Evolutionary conservation across 2,113 vertebrate species (phyloP).

Genomic region (Limanda limanda): DNA sequence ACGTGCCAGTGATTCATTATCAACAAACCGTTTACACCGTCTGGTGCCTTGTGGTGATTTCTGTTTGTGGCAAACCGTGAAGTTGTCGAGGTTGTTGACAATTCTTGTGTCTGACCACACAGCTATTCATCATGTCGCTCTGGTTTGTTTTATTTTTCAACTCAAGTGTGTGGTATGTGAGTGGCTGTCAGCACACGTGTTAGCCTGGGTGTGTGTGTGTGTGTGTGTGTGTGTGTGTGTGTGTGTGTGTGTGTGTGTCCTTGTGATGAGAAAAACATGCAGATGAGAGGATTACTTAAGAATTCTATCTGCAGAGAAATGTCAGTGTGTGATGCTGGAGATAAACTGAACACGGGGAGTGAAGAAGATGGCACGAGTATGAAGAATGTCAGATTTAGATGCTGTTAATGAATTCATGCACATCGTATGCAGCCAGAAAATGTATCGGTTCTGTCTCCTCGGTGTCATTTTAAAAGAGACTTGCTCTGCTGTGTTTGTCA

Average conservation of each 20-base stretch:
- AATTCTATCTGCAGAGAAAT: background rate
- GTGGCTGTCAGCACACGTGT: background rate
- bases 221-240: background rate
- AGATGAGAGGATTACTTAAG: constrained; percentile 49
- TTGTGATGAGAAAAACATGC: constrained; percentile 29
- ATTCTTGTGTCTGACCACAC: constrained; percentile 39
- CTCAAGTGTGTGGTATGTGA: constrained; percentile 10
- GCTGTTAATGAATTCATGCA: constrained; percentile 40
- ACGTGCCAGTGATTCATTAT: constrained; percentile 59
- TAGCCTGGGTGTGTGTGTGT: background rate
- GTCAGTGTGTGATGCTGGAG: too few relatives aligned
- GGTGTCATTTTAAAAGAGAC: constrained; percentile 11
- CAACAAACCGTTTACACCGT: constrained; percentile 62
- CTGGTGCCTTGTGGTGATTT: constrained; percentile 50
- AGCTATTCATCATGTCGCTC: constrained; percentile 52
- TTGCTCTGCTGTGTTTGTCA: background rate
- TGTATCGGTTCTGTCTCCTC: background rate
- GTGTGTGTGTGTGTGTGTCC: constrained; percentile 4
- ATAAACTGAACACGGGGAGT: too few relatives aligned
- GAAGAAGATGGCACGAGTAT: background rate
- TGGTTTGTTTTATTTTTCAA: constrained; percentile 45
- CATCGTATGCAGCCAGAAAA: background rate
- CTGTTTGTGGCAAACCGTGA: constrained; percentile 9
- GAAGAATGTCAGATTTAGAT: constrained; percentile 31
- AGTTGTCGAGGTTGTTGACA: constrained; percentile 52